Base-by-base conservation (phyloP, 2,888 invertebrate genomes). In the Neria commutata region DNA sequence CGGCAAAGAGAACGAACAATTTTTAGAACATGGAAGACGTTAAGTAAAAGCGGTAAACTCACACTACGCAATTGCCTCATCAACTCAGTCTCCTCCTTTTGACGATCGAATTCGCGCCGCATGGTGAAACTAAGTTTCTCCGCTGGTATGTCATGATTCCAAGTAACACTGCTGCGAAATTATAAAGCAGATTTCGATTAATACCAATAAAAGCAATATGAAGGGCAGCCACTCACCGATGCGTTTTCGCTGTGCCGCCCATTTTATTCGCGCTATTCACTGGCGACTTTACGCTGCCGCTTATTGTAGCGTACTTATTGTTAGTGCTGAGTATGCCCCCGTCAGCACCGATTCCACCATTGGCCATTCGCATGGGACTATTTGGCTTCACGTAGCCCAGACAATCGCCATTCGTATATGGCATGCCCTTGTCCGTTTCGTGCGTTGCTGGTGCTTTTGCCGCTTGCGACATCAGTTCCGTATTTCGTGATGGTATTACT, bases 61-160 rank as follows among this genome's bases (percentile, higher is more conserved):
- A 95, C 95, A 84, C 85, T 87, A 83, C 94, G 86, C 67, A 96
- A 83, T 80, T 93, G 91, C 65, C 90, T 89, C 75, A 95, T 87
- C 69, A 95, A 83, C 76, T 94, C 93, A 5, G 89, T 88, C 79
- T 95, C 95, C 80, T 95, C 95, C 77, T 91, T 90, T 73, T 94
- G 93, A 72, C 92, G 91, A 78, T 95, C 94, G 66, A 94, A 91
- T 81, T 95, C 95, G 67, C 95, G 85, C 73, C 94, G 88, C 90
- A 95, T 94, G 0, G 95, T 95, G 79, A 95, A 95, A 75, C 91
- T 92, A 71, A 94, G 87, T 77, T 92, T 92, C 67, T 91, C 91
- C 0, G 86, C 83, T 40, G 87, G 83, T 64, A 87, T 81, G 69
- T 91, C 90, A 71, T 88, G 88, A 70, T 88, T 90, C 91, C 91